Evolutionary conservation across 2,113 vertebrate species (phyloP), one percentile per base, ranked within the genome.

Genomic region (Onychostoma macrolepis): DNA sequence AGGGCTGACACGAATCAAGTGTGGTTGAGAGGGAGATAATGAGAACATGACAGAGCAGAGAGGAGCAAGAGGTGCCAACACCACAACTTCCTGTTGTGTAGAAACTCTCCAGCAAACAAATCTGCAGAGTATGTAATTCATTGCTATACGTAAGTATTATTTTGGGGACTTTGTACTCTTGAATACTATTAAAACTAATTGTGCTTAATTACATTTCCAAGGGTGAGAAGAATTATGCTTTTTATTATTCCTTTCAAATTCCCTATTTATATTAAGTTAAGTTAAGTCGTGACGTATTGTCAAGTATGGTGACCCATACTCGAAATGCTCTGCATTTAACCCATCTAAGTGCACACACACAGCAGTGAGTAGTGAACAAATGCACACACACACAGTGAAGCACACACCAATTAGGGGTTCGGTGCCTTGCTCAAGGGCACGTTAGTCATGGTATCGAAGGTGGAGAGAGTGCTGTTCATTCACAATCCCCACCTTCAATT

Each of bases 1-100:
- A 89, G 86, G 65, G 79, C 84, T 89, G 84, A 89, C 89, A 89
- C 72, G 33, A 80, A 85, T 86, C 85, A 89, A 86, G 85, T 83
- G 82, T 84, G 84, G 71, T 85, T 89, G 89, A 79, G 80, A 89
- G 69, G 72, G 83, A 82, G 86, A 74, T 89, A 89, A 89, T 85
- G 83, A 87, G 86, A 85, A 83, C 83, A 84, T 84, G 81, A 71
- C 63, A 83, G 81, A 69, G 81, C 65, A 82, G 83, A 80, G 67
- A 85, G 12, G 77, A 87, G 72, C 36, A 76, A 61, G 38, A 79
- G 85, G 71, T 85, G 76, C 53, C 65, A 45, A 84, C 48, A 58
- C 30, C 48, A 26, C n/a, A 56, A 78, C 61, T 75, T 77, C 21
- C 63, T 78, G 24, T 41, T 61, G 24, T 74, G 43, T 24, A 61